Percentiles rank a stretch among this genome's conserved stretches.
phyloP scores from a whole-genome alignment of 2,113 vertebrate genomes.

The Cricetomys ansorgei region DNA sequence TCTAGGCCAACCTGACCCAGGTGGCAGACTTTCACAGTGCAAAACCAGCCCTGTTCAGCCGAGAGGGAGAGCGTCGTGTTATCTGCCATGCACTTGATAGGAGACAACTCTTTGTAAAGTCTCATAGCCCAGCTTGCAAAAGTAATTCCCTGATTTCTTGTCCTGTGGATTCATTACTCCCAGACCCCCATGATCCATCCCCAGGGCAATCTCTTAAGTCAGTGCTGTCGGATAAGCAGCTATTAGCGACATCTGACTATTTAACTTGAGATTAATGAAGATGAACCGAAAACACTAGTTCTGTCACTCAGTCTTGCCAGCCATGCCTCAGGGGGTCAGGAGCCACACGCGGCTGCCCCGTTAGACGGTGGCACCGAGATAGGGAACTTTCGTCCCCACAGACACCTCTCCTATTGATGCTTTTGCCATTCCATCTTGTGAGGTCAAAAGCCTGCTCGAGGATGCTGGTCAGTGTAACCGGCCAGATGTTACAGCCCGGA shows the following conservation, averaged over 20 bases:
- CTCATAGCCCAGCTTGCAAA: not conserved
- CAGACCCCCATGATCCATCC: not conserved
- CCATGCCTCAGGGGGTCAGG: not conserved
- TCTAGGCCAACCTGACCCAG: not conserved
- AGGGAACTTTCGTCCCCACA: too few species aligned
- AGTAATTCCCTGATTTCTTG: not conserved
- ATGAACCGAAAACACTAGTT: slow-evolving; percentile 4
- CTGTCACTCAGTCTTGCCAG: not conserved
- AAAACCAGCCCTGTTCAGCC: not conserved
- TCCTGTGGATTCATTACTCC: not conserved
- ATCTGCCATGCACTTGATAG: not conserved
- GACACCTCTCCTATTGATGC: not conserved
- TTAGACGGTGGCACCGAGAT: rapidly evolving
- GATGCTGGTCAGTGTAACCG: not conserved
- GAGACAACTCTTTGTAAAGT: not conserved
- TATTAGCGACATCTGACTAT: not conserved
- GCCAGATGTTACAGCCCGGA: not conserved
- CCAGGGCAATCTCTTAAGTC: not conserved
- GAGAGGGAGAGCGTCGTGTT: not conserved
- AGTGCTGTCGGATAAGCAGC: not conserved
- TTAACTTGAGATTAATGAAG: not conserved
- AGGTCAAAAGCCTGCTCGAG: not conserved
- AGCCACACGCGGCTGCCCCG: not conserved
- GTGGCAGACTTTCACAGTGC: not conserved
- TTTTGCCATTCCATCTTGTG: not conserved